phyloP scores from a whole-genome alignment of 2,113 vertebrate genomes.

The Diphyllodes magnificus region DNA sequence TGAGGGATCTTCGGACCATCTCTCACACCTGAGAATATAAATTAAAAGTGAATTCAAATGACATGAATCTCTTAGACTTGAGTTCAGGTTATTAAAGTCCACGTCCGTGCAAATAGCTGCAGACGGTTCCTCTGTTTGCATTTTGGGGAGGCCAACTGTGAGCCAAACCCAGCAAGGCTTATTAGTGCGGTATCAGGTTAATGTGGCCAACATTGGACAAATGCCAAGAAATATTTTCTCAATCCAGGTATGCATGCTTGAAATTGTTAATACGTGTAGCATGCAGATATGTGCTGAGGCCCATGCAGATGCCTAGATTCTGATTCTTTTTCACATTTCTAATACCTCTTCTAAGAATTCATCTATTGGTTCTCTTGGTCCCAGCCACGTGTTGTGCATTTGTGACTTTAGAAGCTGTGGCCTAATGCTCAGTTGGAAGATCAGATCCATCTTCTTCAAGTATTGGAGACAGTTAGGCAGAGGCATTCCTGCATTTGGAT shows the following conservation, averaged over 20 bases:
- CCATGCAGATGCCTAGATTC: neutral
- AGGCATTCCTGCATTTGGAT: neutral
- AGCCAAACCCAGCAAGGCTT: neutral
- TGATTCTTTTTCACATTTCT: neutral
- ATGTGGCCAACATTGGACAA: neutral
- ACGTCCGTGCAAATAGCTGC: neutral
- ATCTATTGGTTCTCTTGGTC: neutral
- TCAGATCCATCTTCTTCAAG: neutral
- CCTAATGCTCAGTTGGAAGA: neutral
- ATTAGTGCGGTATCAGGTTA: neutral
- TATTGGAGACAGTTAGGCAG: neutral
- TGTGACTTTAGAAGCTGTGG: neutral
- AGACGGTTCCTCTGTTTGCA: neutral
- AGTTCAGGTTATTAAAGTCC: neutral
- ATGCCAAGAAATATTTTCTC: neutral
- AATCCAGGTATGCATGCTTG: neutral
- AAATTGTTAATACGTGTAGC: neutral
- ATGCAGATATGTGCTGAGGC: neutral
- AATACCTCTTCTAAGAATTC: neutral
- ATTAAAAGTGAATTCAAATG: neutral
- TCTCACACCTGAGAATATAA: neutral
- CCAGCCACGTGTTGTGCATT: neutral
- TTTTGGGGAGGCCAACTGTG: neutral
- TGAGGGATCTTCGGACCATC: too few species aligned
- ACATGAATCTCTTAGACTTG: fast-evolving